Percentiles rank a stretch among this genome's conserved stretches.
Conservation (phyloP, 2,113 vertebrate species). For the Notechis scutatus region DNA sequence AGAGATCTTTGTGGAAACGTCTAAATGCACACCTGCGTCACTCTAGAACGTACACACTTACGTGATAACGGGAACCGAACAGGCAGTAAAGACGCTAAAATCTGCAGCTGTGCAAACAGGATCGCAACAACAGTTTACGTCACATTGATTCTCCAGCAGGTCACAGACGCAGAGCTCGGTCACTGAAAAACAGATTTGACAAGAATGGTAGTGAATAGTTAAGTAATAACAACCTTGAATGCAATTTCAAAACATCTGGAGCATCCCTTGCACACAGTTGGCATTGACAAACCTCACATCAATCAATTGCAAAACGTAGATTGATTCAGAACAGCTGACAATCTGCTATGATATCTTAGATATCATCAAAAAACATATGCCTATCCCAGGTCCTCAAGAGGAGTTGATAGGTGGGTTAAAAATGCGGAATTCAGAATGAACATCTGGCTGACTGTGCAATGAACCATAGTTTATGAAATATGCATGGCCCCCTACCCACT, state of each 20-base stretch:
- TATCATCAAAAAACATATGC: not conserved
- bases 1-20: not conserved
- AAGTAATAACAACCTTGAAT: not conserved
- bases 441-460: not conserved
- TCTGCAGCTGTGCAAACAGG: slow-evolving; percentile 71
- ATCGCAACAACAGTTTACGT: slow-evolving; percentile 83
- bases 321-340: not conserved
- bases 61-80: slow-evolving; percentile 73
- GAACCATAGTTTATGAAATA: not conserved
- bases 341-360: not conserved
- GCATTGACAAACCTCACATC: not conserved
- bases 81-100: slow-evolving; percentile 75
- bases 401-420: not conserved
- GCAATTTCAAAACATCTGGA: not conserved
- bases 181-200: slow-evolving; percentile 56
- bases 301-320: not conserved
- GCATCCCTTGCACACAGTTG: not conserved
- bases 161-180: slow-evolving; percentile 76
- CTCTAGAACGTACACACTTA: slow-evolving; percentile 49
- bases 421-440: not conserved
- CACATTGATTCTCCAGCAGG: slow-evolving; percentile 72
- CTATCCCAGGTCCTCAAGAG: too few relatives aligned
- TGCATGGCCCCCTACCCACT: not conserved
- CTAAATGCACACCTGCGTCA: not conserved
- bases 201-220: not conserved